phyloP scores from a whole-genome alignment of 2,888 invertebrate species.

The Chirona hameri region DNA sequence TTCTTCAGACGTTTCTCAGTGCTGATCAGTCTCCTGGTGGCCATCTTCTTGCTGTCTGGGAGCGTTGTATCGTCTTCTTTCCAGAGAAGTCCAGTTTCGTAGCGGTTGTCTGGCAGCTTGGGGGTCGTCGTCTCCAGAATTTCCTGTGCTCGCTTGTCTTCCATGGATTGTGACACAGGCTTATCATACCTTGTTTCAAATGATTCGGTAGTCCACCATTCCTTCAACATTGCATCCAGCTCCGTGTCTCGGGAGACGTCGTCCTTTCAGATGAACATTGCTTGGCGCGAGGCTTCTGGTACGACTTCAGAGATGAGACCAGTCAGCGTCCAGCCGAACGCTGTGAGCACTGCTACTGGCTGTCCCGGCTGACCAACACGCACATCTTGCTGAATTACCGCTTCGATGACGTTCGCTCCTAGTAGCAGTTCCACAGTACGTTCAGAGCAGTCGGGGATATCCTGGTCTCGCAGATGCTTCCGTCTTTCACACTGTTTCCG shows the following conservation, averaged over 20 bases:
- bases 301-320: neutral
- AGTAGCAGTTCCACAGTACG: neutral
- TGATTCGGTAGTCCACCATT: neutral
- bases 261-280: neutral
- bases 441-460: neutral
- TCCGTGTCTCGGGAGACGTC: neutral
- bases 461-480: neutral
- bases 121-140: neutral
- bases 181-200: neutral
- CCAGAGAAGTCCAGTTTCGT: neutral
- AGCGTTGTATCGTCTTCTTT: neutral
- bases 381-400: neutral
- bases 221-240: neutral
- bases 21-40: neutral
- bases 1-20: neutral
- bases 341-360: too few species aligned
- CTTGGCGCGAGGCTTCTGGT: neutral
- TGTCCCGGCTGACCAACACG: too few species aligned
- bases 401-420: neutral
- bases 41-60: neutral
- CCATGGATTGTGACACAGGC: neutral
- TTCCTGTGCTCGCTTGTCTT: neutral
- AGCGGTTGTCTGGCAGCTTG: neutral
- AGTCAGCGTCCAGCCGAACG: too few species aligned
- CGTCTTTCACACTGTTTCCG: neutral